A percentile compares a stretch with the other conserved stretches of the same genome.
phyloP scores from a whole-genome alignment of 2,888 invertebrate species.

The Idaea straminata region DNA sequence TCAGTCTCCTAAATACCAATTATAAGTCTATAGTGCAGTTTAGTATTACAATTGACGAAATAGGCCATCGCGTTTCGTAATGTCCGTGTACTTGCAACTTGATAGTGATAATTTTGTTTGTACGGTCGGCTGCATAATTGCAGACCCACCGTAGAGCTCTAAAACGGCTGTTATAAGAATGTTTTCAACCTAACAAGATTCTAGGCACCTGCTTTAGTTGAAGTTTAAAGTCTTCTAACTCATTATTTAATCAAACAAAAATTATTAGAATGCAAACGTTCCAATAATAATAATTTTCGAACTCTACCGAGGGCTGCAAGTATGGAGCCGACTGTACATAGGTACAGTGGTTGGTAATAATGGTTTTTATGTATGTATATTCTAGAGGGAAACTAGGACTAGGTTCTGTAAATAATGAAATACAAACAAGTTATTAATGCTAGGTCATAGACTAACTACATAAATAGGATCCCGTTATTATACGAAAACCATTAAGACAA shows the following conservation, averaged over 20 bases:
- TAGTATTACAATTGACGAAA: conserved; percentile 17
- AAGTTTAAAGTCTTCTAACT: too few species aligned
- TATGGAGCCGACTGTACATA: too few species aligned
- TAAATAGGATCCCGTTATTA: conserved; percentile 28
- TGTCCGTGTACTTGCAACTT: conserved; percentile 12
- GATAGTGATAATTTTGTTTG: conserved; percentile 21
- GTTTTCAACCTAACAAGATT: too few species aligned
- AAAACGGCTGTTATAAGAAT: too few species aligned
- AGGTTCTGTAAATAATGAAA: not conserved
- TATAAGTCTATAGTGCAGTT: conserved; percentile 11
- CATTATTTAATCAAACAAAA: too few species aligned
- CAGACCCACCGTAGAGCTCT: too few species aligned
- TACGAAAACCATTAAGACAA: conserved; percentile 21
- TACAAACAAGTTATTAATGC: not conserved
- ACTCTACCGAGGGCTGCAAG: too few species aligned
- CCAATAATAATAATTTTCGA: too few species aligned
- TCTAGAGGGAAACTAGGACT: not conserved
- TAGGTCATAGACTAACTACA: not conserved
- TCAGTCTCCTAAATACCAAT: conserved; percentile 17
- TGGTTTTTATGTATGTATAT: too few species aligned
- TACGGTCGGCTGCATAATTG: not conserved
- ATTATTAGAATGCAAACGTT: too few species aligned
- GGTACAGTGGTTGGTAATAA: too few species aligned
- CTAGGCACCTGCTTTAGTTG: too few species aligned
- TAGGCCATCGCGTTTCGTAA: conserved; percentile 16